Percentiles rank a stretch among this genome's conserved stretches.
Conservation (phyloP, 2,113 vertebrate genomes). For the Epinephelus cyanopodus region DNA sequence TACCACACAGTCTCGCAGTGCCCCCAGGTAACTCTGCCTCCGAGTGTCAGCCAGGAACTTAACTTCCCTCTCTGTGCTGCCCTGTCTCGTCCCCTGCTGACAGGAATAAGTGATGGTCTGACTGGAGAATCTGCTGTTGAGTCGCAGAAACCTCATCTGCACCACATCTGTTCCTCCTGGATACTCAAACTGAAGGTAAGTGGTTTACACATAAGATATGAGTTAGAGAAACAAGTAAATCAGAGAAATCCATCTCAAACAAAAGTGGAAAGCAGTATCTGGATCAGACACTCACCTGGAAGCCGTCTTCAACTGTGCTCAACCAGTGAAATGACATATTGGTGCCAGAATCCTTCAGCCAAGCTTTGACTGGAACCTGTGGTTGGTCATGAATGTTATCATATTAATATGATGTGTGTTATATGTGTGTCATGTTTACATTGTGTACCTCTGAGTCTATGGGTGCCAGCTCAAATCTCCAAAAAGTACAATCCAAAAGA, state of each 20-base stretch:
- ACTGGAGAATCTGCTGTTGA: conserved; percentile 82
- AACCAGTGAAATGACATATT: conserved; percentile 85
- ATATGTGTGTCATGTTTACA: too few species aligned
- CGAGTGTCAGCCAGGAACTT: conserved; percentile 85
- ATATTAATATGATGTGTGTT: background rate
- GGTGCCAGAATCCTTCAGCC: conserved; percentile 81
- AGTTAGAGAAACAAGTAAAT: background rate
- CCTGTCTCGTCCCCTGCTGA: conserved; percentile 46
- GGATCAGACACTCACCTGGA: conserved; percentile 77
- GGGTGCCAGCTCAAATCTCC: too few species aligned
- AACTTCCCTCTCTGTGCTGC: conserved; percentile 73
- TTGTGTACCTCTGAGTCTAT: too few species aligned
- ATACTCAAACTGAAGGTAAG: conserved; percentile 83
- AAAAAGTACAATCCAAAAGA: too few species aligned
- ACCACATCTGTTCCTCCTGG: conserved; percentile 80
- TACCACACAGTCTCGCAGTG: conserved; percentile 85
- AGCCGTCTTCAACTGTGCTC: conserved; percentile 83
- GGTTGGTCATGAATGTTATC: background rate
- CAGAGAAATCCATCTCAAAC: background rate
- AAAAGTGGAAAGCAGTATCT: background rate
- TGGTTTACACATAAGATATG: background rate
- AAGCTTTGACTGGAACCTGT: conserved; percentile 86
- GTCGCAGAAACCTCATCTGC: conserved; percentile 88
- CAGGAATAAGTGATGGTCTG: conserved; percentile 87
- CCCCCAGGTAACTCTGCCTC: conserved; percentile 82